Conservation (phyloP, 2,888 invertebrate genomes). For the Acrobasis suavella region DNA sequence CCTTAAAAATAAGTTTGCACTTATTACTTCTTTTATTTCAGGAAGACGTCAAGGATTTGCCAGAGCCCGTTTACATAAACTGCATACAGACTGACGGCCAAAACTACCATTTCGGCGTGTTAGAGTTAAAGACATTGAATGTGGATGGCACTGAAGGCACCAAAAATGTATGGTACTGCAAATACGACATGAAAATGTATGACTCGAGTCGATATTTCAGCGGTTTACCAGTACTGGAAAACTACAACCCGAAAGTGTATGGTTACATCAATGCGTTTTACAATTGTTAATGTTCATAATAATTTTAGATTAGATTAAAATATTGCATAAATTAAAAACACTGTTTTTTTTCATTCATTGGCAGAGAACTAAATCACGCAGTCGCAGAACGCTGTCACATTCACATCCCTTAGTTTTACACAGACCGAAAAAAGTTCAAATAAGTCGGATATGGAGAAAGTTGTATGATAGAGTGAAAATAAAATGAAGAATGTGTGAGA, state of each 20-base stretch:
- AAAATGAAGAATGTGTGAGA: slow-evolving; percentile 30
- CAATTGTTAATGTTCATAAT: slow-evolving; percentile 75
- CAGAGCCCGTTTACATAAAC: slow-evolving; percentile 91
- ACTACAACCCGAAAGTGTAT: slow-evolving; percentile 91
- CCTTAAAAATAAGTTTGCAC: not conserved
- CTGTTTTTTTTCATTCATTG: slow-evolving; percentile 34
- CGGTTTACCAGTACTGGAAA: slow-evolving; percentile 85
- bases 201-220: slow-evolving; percentile 84
- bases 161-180: slow-evolving; percentile 92
- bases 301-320: slow-evolving; percentile 45
- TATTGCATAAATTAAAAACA: slow-evolving; percentile 36
- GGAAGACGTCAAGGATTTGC: slow-evolving; percentile 84
- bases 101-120: slow-evolving; percentile 90
- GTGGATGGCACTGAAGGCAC: slow-evolving; percentile 79
- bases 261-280: slow-evolving; percentile 91
- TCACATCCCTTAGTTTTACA: no score
- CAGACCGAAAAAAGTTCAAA: no score
- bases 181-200: slow-evolving; percentile 85
- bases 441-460: no score
- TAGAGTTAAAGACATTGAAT: slow-evolving; percentile 92
- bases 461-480: slow-evolving; percentile 37
- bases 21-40: slow-evolving; percentile 47
- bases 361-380: no score
- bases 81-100: slow-evolving; percentile 91
- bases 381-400: no score